A percentile compares a stretch with the other conserved stretches of the same genome.
Evolutionary conservation across 2,888 invertebrate species (phyloP).

Genomic region (Cotesia congregata): DNA sequence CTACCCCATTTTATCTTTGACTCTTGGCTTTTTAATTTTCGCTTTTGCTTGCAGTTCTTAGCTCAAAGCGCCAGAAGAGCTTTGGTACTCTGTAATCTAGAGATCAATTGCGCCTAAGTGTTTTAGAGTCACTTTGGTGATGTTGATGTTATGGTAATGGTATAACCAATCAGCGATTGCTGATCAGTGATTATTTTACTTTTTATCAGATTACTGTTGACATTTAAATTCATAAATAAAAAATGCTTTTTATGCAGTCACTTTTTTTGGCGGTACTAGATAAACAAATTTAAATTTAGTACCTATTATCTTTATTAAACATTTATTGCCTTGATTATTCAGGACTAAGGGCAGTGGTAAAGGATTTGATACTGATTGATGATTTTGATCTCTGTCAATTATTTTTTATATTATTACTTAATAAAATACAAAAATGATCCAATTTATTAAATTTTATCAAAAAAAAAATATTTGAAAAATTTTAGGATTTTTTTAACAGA

Average conservation of each 20-base stretch:
- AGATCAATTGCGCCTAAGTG: constrained; percentile 21
- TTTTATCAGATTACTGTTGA: constrained; percentile 28
- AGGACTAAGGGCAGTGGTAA: too few relatives aligned
- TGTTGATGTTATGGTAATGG: not conserved
- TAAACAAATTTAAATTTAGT: too few relatives aligned
- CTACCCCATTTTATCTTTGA: not conserved
- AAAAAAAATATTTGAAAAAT: too few relatives aligned
- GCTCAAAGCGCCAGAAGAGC: not conserved
- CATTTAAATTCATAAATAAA: constrained; percentile 11
- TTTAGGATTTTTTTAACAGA: too few relatives aligned
- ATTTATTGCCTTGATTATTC: too few relatives aligned
- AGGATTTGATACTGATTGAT: too few relatives aligned
- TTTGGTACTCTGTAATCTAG: constrained; percentile 25
- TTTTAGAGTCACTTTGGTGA: not conserved
- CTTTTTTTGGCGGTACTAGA: too few relatives aligned
- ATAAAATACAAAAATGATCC: too few relatives aligned
- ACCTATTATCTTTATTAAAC: too few relatives aligned
- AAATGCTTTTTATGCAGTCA: constrained; percentile 26
- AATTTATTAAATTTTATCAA: too few relatives aligned
- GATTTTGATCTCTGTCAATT: too few relatives aligned
- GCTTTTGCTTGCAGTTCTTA: not conserved
- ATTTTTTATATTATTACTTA: too few relatives aligned
- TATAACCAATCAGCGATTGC: constrained; percentile 19
- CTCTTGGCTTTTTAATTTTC: not conserved
- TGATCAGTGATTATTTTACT: constrained; percentile 26